Evolutionary conservation across 2,113 vertebrate species (phyloP), one percentile per base, ranked within the genome.

Genomic region (Prionailurus viverrinus): DNA sequence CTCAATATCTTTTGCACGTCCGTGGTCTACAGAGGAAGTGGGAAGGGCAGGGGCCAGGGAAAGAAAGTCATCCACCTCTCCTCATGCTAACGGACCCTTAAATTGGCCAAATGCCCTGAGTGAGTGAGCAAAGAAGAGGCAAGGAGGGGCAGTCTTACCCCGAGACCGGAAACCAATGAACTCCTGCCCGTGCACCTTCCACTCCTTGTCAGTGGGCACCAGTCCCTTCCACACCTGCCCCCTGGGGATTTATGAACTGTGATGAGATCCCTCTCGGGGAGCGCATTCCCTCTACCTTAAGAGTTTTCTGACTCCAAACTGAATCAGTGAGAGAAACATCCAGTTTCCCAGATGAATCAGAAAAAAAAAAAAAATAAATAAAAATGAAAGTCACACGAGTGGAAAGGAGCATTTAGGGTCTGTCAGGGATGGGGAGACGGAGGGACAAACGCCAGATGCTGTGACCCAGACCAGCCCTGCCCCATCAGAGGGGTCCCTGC

Each of bases 91-190:
- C 0, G 1, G 80, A 66, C 10, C 16, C 45, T 61, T 45, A 36
- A 25, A 7, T 53, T 4, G 39, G 48, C 65, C 63, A 48, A 36
- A 61, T 13, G 78, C 15, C 69, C 45, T 3, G 13, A 13, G 29
- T 4, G 15, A 71, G 10, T 11, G 4, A 39, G 13, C 23, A 11
- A 41, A 0, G 48, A 4, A 7, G 4, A 27, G 5, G 15, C 41
- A 4, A 15, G 1, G 1, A 13, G 31, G 4, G 33, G 18, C 27
- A 0, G 25, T 12, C 90, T 27, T 3, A 7, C 55, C 13, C 27
- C 0, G 5, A 86, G 41, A 48, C 2, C 0, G 23, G 11, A 65
- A 63, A 69, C 23, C 29, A 23, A 7, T 0, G 3, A 16, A 14
- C 65, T 2, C 58, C 61, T n/a, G 51, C 36, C n/a, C 2, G 6